These are phyloP conservation scores for Drosophila tropicalis DNA, from an alignment of 1,140 invertebrate species.

Conservation along the genomic window DNA sequence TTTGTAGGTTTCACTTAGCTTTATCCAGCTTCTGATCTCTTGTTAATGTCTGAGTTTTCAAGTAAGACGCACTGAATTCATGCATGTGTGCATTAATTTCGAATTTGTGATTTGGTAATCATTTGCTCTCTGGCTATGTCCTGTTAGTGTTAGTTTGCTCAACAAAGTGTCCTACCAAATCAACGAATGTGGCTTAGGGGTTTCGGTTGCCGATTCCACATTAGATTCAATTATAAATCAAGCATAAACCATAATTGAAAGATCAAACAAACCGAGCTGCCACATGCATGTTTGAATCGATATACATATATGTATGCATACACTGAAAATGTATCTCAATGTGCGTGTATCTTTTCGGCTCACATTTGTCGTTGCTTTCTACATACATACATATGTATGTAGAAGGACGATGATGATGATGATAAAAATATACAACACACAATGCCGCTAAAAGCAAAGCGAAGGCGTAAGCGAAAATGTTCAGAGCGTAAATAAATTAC, in stretches of 20 bases:
- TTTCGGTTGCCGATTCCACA: slow-evolving; percentile 33
- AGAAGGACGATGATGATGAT: slow-evolving; percentile 15
- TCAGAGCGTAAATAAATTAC: slow-evolving; percentile 78
- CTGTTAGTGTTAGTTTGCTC: slow-evolving; percentile 36
- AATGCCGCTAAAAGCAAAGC: slow-evolving; percentile 19
- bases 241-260: slow-evolving; percentile 77
- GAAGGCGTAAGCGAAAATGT: slow-evolving; percentile 72
- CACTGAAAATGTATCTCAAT: slow-evolving; percentile 7
- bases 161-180: not conserved
- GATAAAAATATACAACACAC: slow-evolving; percentile 20
- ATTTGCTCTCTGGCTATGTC: not conserved
- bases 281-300: slow-evolving; percentile 21
- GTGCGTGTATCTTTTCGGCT: slow-evolving; percentile 18
- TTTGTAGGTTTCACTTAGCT: no score
- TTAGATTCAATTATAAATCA: slow-evolving; percentile 74
- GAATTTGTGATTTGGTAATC: not conserved
- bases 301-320: not conserved
- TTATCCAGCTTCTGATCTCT: no score
- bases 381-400: not conserved
- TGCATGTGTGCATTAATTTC: not conserved
- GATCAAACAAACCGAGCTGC: slow-evolving; percentile 65
- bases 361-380: slow-evolving; percentile 66
- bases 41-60: no score
- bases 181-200: slow-evolving; percentile 7
- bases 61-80: not conserved